Evolutionary conservation across 2,797 vertebrate genomes (phyloP).

Genomic region (Orientallactaga sibirica): DNA sequence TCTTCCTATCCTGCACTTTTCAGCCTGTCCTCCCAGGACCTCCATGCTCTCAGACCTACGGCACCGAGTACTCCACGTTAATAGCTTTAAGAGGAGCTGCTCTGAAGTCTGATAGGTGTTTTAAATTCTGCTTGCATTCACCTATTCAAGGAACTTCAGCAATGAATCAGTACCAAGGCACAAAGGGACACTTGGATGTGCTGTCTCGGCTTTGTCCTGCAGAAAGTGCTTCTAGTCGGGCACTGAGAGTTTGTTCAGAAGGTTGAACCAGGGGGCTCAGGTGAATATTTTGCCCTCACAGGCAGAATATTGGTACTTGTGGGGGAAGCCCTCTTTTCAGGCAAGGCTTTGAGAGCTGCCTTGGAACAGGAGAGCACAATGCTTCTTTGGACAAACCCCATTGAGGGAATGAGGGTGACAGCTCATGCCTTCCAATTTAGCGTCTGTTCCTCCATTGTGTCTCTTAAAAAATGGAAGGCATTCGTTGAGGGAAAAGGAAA

Average conservation of each 20-base stretch:
- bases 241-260: background rate
- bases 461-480: fast-evolving
- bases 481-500: background rate
- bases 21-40: no score
- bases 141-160: background rate
- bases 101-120: background rate
- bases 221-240: fast-evolving
- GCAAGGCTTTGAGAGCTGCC: no score
- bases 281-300: no score
- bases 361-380: no score
- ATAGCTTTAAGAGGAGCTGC: background rate
- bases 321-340: background rate
- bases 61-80: background rate
- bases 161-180: background rate
- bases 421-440: background rate
- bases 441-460: background rate
- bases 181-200: background rate
- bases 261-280: background rate
- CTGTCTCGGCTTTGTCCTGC: background rate
- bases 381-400: no score
- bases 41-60: fast-evolving
- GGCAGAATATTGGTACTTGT: no score
- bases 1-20: background rate
- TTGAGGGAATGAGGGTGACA: background rate
- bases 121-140: background rate